A percentile compares a stretch with the other conserved stretches of the same genome.
Conservation (phyloP, 2,797 vertebrate genomes). For the Sebastes umbrosus region DNA sequence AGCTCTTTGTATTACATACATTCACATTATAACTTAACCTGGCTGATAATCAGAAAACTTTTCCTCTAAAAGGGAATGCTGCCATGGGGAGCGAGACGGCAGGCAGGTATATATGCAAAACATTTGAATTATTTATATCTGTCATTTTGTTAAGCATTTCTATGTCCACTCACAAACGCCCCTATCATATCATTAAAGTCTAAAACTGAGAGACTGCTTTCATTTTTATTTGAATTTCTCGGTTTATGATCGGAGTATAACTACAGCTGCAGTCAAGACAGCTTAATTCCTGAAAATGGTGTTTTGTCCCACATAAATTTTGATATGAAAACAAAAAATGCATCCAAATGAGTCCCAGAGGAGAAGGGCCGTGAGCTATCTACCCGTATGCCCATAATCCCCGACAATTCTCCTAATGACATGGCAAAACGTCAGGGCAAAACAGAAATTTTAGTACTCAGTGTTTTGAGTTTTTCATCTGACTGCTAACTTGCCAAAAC, state of each 20-base stretch:
- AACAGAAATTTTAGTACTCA: background rate
- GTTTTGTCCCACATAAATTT: background rate
- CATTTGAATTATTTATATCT: background rate
- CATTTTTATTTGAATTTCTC: background rate
- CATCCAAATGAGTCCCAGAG: background rate
- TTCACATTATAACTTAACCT: background rate
- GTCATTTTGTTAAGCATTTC: background rate
- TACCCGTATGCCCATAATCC: background rate
- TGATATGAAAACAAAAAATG: constrained; percentile 18
- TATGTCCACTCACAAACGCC: background rate
- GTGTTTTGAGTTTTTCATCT: background rate
- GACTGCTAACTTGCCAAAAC: background rate
- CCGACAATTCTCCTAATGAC: background rate
- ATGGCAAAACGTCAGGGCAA: background rate
- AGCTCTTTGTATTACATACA: background rate
- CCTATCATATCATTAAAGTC: background rate
- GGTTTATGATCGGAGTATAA: constrained; percentile 25
- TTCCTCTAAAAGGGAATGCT: background rate
- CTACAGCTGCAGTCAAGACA: background rate
- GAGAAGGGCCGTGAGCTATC: background rate
- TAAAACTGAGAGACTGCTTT: constrained; percentile 14
- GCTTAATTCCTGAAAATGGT: background rate
- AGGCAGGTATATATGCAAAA: background rate
- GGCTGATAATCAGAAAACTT: background rate
- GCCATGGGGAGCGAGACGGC: background rate